These are phyloP conservation scores for Patiria pectinifera DNA, from an alignment of 53 echinoderm and acorn worm genomes.

Conservation along the genomic window DNA sequence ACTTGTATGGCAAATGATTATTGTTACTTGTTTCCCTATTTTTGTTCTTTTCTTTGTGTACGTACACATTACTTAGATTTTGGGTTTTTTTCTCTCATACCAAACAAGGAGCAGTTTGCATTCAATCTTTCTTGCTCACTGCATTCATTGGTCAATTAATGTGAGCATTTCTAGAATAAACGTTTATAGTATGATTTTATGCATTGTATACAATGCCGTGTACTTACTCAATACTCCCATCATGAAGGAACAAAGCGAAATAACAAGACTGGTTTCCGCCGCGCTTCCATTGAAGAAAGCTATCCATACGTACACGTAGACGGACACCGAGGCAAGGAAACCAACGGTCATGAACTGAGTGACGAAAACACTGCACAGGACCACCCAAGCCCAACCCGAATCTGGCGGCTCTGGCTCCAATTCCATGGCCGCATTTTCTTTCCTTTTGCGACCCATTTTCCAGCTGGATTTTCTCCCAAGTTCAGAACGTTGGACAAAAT, in stretches of 20 bases:
- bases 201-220: not conserved
- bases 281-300: constrained; percentile 39
- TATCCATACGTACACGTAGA: constrained; percentile 48
- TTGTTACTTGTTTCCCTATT: no score
- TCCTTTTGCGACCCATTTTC: not conserved
- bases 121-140: no score
- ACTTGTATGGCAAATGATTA: no score
- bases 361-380: constrained; percentile 7
- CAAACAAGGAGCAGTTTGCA: no score
- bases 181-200: not conserved
- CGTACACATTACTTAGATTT: no score
- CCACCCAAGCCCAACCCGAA: constrained; percentile 58
- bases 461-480: not conserved
- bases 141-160: not conserved
- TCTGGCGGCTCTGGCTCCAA: constrained; percentile 7
- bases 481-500: not conserved
- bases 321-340: constrained; percentile 34
- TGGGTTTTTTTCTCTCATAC: no score
- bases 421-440: not conserved
- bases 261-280: constrained; percentile 48
- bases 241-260: constrained; percentile 55
- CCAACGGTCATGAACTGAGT: not conserved
- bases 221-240: constrained; percentile 37
- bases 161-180: not conserved
- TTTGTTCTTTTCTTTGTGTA: no score